A percentile compares a stretch with the other conserved stretches of the same genome.
phyloP scores from a whole-genome alignment of 2,113 vertebrate species.

The Grus americana region DNA sequence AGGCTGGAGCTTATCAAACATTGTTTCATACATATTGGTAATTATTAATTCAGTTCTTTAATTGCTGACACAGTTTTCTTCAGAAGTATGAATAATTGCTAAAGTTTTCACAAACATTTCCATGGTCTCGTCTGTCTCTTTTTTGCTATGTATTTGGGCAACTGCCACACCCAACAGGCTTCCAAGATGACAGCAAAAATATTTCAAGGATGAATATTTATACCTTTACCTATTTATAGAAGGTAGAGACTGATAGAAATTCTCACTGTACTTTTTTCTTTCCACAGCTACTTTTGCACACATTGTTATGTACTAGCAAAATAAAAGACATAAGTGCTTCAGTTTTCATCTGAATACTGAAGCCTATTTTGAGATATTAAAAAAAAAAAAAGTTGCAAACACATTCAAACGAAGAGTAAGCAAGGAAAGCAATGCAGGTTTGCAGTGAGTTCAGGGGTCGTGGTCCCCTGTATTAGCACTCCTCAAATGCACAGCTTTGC shows the following conservation, averaged over 20 bases:
- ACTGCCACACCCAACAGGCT: neutral
- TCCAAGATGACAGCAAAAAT: neutral
- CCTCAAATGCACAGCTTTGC: neutral
- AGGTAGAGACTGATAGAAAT: neutral
- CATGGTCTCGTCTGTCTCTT: neutral
- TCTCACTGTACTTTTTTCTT: neutral
- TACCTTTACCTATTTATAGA: neutral
- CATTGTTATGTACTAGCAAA: neutral
- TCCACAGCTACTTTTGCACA: neutral
- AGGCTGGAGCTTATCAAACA: neutral
- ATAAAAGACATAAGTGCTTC: neutral
- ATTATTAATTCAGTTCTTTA: neutral
- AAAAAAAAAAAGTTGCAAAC: neutral
- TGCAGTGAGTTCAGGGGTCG: neutral
- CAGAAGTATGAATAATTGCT: neutral
- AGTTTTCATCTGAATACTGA: neutral
- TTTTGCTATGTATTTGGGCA: neutral
- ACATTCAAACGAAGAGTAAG: neutral
- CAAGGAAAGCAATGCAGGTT: neutral
- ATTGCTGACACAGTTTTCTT: neutral
- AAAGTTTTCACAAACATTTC: neutral
- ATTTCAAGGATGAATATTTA: neutral
- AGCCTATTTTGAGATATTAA: neutral
- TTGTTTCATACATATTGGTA: neutral
- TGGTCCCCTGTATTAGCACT: neutral